Percentiles rank a stretch among this genome's conserved stretches.
Evolutionary conservation across 2,797 vertebrate species (phyloP).

Genomic region (Poecilia picta): DNA sequence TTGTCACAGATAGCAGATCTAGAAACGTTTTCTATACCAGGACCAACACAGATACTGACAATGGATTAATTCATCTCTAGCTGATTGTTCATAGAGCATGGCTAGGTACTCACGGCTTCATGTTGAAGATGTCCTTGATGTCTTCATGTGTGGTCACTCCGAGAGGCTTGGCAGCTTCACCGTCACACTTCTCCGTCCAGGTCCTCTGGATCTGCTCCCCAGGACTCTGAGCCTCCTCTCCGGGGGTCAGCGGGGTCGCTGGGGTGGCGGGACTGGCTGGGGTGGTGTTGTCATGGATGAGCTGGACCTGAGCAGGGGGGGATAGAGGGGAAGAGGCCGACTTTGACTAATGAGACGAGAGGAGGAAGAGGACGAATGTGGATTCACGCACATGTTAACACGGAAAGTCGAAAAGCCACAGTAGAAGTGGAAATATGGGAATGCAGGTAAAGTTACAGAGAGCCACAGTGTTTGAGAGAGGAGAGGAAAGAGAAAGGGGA

Average conservation of each 20-base stretch:
- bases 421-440: conserved; percentile 63
- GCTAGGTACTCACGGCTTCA: conserved; percentile 92
- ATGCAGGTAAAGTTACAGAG: conserved; percentile 61
- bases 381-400: conserved; percentile 58
- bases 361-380: conserved; percentile 61
- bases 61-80: neutral
- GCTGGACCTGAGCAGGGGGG: conserved; percentile 88
- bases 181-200: conserved; percentile 95
- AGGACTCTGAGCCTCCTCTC: conserved; percentile 84
- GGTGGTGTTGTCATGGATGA: conserved; percentile 94
- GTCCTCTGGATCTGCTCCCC: conserved; percentile 96
- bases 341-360: conserved; percentile 78
- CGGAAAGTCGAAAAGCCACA: conserved; percentile 49
- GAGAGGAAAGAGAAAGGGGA: conserved; percentile 45
- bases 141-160: conserved; percentile 89
- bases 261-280: conserved; percentile 89
- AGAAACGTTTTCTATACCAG: no score
- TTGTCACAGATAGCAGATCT: no score
- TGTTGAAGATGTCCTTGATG: conserved; percentile 98
- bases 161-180: conserved; percentile 89
- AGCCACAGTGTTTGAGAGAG: conserved; percentile 70
- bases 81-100: conserved; percentile 33
- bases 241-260: conserved; percentile 85
- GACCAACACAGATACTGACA: no score
- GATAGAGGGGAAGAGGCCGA: conserved; percentile 80